Conservation (phyloP, 2,113 vertebrate genomes). For the Nycticryphes semicollaris region DNA sequence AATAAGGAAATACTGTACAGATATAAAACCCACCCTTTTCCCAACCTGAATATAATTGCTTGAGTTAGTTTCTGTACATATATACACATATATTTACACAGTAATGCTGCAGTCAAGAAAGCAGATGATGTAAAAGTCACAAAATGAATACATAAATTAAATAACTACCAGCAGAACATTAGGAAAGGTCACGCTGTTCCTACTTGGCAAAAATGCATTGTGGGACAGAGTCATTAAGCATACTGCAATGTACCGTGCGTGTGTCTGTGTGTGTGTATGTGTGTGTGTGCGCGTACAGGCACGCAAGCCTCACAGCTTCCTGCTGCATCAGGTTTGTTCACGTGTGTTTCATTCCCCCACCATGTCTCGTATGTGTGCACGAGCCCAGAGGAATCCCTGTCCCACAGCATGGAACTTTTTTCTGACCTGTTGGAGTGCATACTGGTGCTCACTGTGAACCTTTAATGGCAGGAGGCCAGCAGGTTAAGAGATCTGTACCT, state of each 20-base stretch:
- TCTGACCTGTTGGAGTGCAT: neutral
- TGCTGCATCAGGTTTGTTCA: neutral
- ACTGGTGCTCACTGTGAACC: neutral
- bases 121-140: constrained; percentile 68
- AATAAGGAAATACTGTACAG: constrained; percentile 75
- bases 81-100: constrained; percentile 65
- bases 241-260: neutral
- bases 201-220: constrained; percentile 56
- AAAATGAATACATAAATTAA: constrained; percentile 65
- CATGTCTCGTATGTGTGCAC: fast-evolving
- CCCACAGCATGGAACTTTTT: neutral
- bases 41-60: constrained; percentile 73
- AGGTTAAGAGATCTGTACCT: constrained; percentile 2
- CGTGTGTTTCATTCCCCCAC: neutral
- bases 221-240: constrained; percentile 24
- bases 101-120: constrained; percentile 70
- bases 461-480: constrained; percentile 12
- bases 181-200: constrained; percentile 52
- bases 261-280: neutral
- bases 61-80: constrained; percentile 70
- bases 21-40: constrained; percentile 71
- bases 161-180: constrained; percentile 56
- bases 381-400: neutral
- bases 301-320: neutral
- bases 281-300: neutral